Conservation (phyloP, 1,140 invertebrate genomes). For the Capitella teleta region DNA sequence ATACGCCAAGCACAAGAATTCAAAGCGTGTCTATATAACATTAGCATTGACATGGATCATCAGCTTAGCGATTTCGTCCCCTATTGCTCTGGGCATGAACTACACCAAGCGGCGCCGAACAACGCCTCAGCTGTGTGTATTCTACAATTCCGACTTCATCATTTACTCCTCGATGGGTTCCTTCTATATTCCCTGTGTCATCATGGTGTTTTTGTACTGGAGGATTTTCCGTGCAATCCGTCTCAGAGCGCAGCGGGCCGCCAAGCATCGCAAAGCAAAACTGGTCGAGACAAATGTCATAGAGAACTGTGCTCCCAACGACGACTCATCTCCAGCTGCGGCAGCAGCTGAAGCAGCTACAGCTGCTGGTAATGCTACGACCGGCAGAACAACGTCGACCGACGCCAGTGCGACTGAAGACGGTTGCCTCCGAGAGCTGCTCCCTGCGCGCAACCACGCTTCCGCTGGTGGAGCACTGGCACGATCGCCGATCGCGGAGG, state of each 20-base stretch:
- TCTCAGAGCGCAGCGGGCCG: slow-evolving; percentile 57
- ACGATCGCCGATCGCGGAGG: slow-evolving; percentile 1
- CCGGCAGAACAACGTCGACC: slow-evolving; percentile 2
- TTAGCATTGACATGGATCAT: slow-evolving; percentile 95
- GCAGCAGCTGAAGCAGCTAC: slow-evolving; percentile 16
- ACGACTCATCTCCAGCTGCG: slow-evolving; percentile 32
- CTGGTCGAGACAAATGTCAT: not conserved
- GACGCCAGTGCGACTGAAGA: slow-evolving; percentile 63
- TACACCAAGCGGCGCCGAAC: slow-evolving; percentile 32
- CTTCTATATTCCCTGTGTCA: slow-evolving; percentile 97
- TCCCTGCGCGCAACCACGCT: slow-evolving; percentile 53
- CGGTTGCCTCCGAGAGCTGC: slow-evolving; percentile 62
- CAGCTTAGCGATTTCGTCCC: slow-evolving; percentile 89
- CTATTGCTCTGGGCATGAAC: slow-evolving; percentile 91
- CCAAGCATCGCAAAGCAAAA: slow-evolving; percentile 28
- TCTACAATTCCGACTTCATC: slow-evolving; percentile 97
- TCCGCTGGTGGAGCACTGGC: not conserved
- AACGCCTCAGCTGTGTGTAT: slow-evolving; percentile 58
- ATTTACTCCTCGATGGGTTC: slow-evolving; percentile 94
- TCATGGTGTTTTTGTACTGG: slow-evolving; percentile 98
- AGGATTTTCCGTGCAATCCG: slow-evolving; percentile 87
- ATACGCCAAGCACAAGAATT: slow-evolving; percentile 97
- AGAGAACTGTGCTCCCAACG: not conserved
- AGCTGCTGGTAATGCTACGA: not conserved
- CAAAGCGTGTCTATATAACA: slow-evolving; percentile 83